These are phyloP conservation scores for Abramis brama DNA, from an alignment of 2,113 vertebrate species.

Conservation along the genomic window DNA sequence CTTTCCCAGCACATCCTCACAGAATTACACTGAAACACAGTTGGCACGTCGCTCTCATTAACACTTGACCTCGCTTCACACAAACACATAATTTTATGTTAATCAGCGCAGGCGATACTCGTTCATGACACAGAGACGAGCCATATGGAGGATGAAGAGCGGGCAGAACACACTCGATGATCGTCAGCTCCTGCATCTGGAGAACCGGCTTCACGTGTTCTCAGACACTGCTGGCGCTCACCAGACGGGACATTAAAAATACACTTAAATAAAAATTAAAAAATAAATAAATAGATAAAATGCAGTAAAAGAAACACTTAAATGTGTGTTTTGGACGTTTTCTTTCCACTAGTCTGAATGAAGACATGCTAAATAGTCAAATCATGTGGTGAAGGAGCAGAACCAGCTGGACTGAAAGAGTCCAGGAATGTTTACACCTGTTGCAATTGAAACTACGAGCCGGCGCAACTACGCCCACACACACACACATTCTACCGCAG, in stretches of 20 bases:
- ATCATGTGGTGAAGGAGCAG: too few relatives aligned
- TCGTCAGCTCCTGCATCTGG: background rate
- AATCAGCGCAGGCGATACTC: conserved; percentile 56
- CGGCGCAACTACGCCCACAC: too few relatives aligned
- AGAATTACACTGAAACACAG: conserved; percentile 63
- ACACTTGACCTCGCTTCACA: conserved; percentile 65
- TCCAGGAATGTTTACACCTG: too few relatives aligned
- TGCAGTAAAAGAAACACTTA: too few relatives aligned
- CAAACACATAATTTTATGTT: conserved; percentile 66
- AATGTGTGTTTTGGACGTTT: too few relatives aligned
- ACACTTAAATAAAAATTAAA: background rate
- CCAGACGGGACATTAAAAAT: background rate
- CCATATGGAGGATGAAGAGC: conserved; percentile 57
- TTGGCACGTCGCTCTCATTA: conserved; percentile 54
- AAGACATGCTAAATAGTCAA: too few relatives aligned
- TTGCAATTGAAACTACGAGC: too few relatives aligned
- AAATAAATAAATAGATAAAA: background rate
- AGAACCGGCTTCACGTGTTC: background rate
- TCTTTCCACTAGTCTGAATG: too few relatives aligned
- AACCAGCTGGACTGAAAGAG: too few relatives aligned
- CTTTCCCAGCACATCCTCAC: too few relatives aligned
- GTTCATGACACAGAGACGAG: conserved; percentile 33
- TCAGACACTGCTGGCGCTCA: background rate
- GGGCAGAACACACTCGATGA: background rate
- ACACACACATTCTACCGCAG: too few relatives aligned